phyloP scores from a whole-genome alignment of 30 jellyfish, hydroid and myxozoan species.

The Chironex yamaguchii region DNA sequence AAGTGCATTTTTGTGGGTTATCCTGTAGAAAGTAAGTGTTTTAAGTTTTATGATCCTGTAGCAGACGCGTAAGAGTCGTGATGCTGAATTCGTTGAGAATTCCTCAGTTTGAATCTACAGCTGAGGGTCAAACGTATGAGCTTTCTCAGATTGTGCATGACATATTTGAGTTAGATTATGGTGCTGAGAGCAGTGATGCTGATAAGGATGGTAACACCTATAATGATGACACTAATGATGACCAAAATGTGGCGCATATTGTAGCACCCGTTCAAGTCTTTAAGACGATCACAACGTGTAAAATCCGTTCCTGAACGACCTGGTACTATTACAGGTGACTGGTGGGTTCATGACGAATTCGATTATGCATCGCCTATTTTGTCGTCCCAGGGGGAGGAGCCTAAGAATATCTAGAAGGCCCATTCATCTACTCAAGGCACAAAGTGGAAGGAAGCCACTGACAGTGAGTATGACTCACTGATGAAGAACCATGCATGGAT shows the following conservation, averaged over 20 bases:
- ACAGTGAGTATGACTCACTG: constrained; percentile 22
- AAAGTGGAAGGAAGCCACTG: constrained; percentile 28
- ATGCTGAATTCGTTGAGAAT: constrained; percentile 27
- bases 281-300: constrained; percentile 22
- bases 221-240: no score
- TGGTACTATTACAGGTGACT: constrained; percentile 32
- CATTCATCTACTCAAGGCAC: constrained; percentile 3
- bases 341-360: constrained; percentile 55
- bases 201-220: no score
- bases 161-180: no score
- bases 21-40: constrained; percentile 26
- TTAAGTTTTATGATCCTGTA: constrained; percentile 38
- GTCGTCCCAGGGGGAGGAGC: constrained; percentile 41
- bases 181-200: no score
- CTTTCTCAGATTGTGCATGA: no score
- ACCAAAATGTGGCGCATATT: no score
- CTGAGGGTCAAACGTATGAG: no score
- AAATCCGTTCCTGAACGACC: constrained; percentile 40
- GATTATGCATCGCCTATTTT: no score
- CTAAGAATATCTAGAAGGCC: constrained; percentile 37
- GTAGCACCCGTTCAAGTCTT: no score
- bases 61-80: constrained; percentile 18
- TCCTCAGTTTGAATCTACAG: no score
- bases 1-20: constrained; percentile 46
- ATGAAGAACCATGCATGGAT: constrained; percentile 16